phyloP scores from a whole-genome alignment of 2,888 invertebrate species.

The Pteria penguin region DNA sequence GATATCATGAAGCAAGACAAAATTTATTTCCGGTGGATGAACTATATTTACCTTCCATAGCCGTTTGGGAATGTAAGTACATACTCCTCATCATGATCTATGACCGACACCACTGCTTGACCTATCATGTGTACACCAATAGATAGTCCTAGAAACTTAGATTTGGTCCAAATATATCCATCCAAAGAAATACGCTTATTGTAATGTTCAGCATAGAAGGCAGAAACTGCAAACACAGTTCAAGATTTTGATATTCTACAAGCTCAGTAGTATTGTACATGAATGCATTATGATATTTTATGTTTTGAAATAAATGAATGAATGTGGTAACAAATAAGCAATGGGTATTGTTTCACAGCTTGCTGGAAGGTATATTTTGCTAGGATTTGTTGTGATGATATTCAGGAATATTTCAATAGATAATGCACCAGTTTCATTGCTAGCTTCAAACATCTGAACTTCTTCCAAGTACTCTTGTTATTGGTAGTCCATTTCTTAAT shows the following conservation, averaged over 20 bases:
- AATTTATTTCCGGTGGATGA: no score
- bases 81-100: slow-evolving; percentile 96
- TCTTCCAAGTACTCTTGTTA: no score
- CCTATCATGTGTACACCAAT: slow-evolving; percentile 95
- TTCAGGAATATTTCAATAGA: no score
- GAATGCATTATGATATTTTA: no score
- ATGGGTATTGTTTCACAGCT: not conserved
- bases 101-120: slow-evolving; percentile 92
- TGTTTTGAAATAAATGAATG: no score
- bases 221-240: slow-evolving; percentile 87
- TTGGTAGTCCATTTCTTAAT: no score
- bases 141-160: slow-evolving; percentile 98
- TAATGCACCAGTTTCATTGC: no score
- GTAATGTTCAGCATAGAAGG: slow-evolving; percentile 98
- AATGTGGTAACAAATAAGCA: no score
- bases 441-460: no score
- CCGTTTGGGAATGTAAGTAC: slow-evolving; percentile 98
- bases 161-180: slow-evolving; percentile 99
- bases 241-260: not conserved
- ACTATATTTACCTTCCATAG: slow-evolving; percentile 90
- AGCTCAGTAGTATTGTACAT: not conserved
- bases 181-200: slow-evolving; percentile 94
- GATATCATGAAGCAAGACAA: no score
- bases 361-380: not conserved
- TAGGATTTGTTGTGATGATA: no score